These are phyloP conservation scores for Tor tambroides DNA, from an alignment of 2,113 vertebrate genomes.

Conservation along the genomic window DNA sequence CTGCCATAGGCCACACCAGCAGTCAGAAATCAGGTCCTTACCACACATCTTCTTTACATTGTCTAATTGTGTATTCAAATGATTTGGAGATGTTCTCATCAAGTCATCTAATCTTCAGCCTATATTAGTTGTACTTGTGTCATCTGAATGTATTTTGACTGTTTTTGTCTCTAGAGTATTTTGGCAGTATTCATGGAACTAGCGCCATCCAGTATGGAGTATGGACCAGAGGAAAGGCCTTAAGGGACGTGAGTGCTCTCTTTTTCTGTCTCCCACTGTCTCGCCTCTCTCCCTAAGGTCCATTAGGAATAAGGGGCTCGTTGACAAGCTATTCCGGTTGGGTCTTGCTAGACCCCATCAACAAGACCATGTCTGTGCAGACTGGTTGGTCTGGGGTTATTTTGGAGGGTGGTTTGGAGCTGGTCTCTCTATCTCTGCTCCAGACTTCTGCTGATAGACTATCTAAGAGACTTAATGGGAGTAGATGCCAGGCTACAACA, in stretches of 20 bases:
- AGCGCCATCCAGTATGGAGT: not conserved
- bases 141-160: not conserved
- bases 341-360: conserved; percentile 67
- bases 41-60: not conserved
- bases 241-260: conserved; percentile 46
- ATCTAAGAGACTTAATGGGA: conserved; percentile 61
- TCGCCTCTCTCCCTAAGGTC: conserved; percentile 69
- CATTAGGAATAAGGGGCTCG: conserved; percentile 74
- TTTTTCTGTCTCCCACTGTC: conserved; percentile 63
- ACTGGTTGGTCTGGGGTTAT: conserved; percentile 66
- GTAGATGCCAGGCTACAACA: conserved; percentile 58
- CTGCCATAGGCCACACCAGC: conserved; percentile 35
- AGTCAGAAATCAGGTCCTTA: not conserved
- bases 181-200: not conserved
- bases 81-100: not conserved
- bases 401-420: conserved; percentile 77
- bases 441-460: conserved; percentile 62
- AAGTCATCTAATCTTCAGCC: not conserved
- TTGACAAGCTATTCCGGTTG: conserved; percentile 80
- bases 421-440: conserved; percentile 74
- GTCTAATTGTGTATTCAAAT: conserved; percentile 53
- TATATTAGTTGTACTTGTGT: not conserved
- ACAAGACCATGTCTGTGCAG: conserved; percentile 63
- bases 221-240: conserved; percentile 36
- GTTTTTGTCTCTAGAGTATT: not conserved